Evolutionary conservation across 2,113 vertebrate genomes (phyloP).

Genomic region (Colinus virginianus): DNA sequence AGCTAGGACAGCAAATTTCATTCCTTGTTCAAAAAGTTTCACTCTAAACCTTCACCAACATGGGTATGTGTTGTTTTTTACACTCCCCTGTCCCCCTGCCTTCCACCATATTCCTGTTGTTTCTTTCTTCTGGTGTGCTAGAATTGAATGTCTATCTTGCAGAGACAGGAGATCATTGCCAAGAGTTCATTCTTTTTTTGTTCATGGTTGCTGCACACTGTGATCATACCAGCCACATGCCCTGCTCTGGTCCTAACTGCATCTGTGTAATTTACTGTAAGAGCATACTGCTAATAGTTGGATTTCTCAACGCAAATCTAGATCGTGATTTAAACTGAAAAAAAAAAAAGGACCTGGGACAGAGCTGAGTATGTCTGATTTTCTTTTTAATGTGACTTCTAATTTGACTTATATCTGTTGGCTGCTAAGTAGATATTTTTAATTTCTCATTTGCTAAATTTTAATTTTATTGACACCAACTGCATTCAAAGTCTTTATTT

Average conservation of each 20-base stretch:
- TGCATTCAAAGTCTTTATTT: not conserved
- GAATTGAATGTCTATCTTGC: not conserved
- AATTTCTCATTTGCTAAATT: not conserved
- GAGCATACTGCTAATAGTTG: not conserved
- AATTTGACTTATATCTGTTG: not conserved
- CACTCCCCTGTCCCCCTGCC: not conserved
- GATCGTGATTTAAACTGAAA: not conserved
- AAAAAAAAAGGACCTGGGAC: not conserved
- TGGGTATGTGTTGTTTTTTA: not conserved
- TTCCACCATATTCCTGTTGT: rapidly evolving
- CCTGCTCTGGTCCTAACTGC: not conserved
- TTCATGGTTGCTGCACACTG: not conserved
- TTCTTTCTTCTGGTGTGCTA: not conserved
- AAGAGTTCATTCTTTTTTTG: not conserved
- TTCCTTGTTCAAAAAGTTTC: not conserved
- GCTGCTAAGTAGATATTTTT: not conserved
- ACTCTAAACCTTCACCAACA: not conserved
- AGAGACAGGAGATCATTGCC: not conserved
- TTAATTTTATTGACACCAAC: not conserved
- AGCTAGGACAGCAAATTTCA: not conserved
- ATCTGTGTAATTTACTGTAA: not conserved
- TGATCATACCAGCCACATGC: not conserved
- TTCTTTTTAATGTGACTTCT: not conserved
- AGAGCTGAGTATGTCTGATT: not conserved
- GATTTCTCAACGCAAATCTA: not conserved